phyloP scores from a whole-genome alignment of 2,113 vertebrate species.

The Hypocryptadius cinnamomeus region DNA sequence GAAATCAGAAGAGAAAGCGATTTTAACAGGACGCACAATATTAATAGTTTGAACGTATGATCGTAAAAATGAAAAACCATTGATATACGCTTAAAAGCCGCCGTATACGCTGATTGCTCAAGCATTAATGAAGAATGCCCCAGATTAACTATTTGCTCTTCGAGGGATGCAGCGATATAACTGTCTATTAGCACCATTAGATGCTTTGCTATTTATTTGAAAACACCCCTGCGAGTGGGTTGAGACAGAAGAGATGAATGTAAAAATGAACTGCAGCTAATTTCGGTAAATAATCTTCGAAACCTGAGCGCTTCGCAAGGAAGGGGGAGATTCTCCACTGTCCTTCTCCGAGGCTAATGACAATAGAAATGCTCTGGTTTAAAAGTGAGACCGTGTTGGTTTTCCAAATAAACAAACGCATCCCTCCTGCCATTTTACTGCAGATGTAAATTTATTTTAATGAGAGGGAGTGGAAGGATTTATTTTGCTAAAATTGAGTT shows the following conservation, averaged over 20 bases:
- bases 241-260: background rate
- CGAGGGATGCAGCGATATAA: conserved; percentile 10
- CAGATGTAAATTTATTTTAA: conserved; percentile 74
- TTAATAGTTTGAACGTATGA: conserved; percentile 17
- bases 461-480: conserved; percentile 62
- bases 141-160: conserved; percentile 53
- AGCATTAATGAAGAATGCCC: conserved; percentile 58
- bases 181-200: conserved; percentile 37
- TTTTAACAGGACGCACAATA: background rate
- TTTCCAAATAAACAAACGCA: conserved; percentile 46
- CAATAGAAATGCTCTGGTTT: conserved; percentile 26
- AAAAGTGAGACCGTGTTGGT: conserved; percentile 11
- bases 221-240: conserved; percentile 42
- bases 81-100: conserved; percentile 21
- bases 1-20: conserved; percentile 30
- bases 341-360: conserved; percentile 20
- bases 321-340: conserved; percentile 28
- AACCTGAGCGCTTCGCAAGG: conserved; percentile 6
- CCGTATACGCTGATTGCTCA: conserved; percentile 41
- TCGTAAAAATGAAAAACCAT: conserved; percentile 23
- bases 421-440: conserved; percentile 53
- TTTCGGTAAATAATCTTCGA: conserved; percentile 38
- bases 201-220: conserved; percentile 50
- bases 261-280: conserved; percentile 45
- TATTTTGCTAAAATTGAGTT: conserved; percentile 62